Evolutionary conservation across 2,888 invertebrate species (phyloP), one percentile per base, ranked within the genome.

Genomic region (Tetanocera ferruginea): DNA sequence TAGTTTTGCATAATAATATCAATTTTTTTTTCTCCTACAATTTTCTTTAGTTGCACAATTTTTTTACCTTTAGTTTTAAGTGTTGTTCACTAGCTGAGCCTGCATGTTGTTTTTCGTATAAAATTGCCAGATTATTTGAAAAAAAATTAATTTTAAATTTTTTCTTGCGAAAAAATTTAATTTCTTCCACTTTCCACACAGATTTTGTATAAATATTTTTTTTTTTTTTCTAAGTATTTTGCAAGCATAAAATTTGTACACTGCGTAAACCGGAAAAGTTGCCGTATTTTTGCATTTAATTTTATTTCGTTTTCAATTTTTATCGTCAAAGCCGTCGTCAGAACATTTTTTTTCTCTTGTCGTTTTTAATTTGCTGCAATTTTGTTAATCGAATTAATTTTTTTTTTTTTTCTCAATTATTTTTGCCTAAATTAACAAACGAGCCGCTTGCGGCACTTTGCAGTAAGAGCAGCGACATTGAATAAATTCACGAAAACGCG

Each of bases 401-500:
- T 55, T 52, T 19, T 66, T 75, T 51, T 55, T 52, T 19, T 66
- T 75, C 31, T 51, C 43, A 64, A 31, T 62, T 25, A 66, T 19
- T 66, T 66, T 34, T 34, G n/a, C 64, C 9, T 37, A n/a, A 71
- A 74, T 64, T 52, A n/a, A 74, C 73, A 43, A 64, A 28, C 64
- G 49, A 31, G 49, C 51, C 51, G 52, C 34, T 52, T 62, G 43
- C 60, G 43, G 37, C 19, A 14, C 52, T 37, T 67, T 55, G 25
- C 49, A 19, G 34, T 62, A 17, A 37, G 31, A 57, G 57, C 76
- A 76, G 49, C 70, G 60, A 49, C 60, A 37, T 5, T 55, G 66
- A 67, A 62, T 43, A 69, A 69, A 75, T 64, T 37, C 55, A 66
- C 66, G 67, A 67, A 71, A 76, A 66, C 76, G 71, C 76, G 76